Percentiles rank a stretch among this genome's conserved stretches.
Evolutionary conservation across 2,888 invertebrate genomes (phyloP).

Genomic region (Cloeon dipterum): DNA sequence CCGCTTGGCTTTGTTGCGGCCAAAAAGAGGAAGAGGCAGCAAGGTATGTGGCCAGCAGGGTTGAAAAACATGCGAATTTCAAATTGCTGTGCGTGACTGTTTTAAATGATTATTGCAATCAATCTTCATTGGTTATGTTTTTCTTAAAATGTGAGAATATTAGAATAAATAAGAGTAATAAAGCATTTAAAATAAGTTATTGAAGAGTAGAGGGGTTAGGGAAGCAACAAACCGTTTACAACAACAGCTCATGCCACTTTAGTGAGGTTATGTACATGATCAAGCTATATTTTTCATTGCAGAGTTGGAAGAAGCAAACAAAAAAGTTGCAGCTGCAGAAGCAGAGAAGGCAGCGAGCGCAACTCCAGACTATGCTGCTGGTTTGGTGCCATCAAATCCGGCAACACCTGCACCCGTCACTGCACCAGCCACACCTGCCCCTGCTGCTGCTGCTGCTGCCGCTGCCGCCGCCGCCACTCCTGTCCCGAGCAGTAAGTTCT

Average conservation of each 20-base stretch:
- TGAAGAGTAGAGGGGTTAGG: too few species aligned
- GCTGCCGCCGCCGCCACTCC: constrained; percentile 6
- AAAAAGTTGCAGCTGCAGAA: constrained; percentile 20
- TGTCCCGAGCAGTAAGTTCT: not conserved
- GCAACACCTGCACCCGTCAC: constrained; percentile 14
- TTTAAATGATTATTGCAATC: not conserved
- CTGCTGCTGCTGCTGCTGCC: constrained; percentile 8
- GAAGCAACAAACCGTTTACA: too few species aligned
- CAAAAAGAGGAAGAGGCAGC: constrained; percentile 67
- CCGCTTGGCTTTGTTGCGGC: constrained; percentile 64
- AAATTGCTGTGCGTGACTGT: too few species aligned
- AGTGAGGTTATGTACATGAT: too few species aligned
- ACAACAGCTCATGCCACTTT: too few species aligned
- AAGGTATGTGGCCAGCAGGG: constrained; percentile 26
- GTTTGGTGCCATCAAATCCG: constrained; percentile 37
- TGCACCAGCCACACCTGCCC: constrained; percentile 8
- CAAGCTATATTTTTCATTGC: constrained; percentile 9
- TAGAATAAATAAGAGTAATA: too few species aligned
- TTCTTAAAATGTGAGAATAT: too few species aligned
- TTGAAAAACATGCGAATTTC: too few species aligned
- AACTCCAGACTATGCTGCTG: constrained; percentile 69
- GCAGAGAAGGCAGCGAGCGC: constrained; percentile 11
- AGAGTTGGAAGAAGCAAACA: constrained; percentile 31
- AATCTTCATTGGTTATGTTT: not conserved
- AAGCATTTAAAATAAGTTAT: too few species aligned